Percentiles rank a stretch among this genome's conserved stretches.
phyloP scores from a whole-genome alignment of 1,140 invertebrate species.

The Teleopsis dalmanni region DNA sequence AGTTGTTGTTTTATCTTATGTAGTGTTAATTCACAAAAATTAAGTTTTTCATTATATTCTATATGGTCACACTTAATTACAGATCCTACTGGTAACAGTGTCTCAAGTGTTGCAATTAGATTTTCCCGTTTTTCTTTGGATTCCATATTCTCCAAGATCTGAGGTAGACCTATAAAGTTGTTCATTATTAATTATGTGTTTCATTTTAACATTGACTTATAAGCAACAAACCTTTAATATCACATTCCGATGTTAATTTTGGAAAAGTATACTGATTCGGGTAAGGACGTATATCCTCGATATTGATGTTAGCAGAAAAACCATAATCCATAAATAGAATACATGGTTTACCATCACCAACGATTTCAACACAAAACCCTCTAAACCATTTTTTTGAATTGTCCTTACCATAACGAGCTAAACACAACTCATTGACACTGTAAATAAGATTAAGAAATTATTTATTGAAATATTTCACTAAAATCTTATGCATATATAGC shows the following conservation, averaged over 20 bases:
- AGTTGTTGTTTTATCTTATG: constrained; percentile 8
- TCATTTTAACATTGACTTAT: background rate
- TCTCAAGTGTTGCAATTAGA: constrained; percentile 15
- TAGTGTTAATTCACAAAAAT: constrained; percentile 9
- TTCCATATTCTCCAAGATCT: too few species aligned
- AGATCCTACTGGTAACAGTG: constrained; percentile 15
- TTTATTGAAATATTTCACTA: background rate
- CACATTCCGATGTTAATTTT: constrained; percentile 24
- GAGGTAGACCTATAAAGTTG: constrained; percentile 13
- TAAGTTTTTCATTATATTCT: background rate
- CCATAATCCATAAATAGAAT: constrained; percentile 39
- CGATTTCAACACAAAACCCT: constrained; percentile 28
- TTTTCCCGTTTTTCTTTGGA: background rate
- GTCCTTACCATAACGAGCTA: constrained; percentile 25
- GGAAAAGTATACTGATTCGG: constrained; percentile 29
- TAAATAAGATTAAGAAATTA: background rate
- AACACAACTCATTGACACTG: constrained; percentile 25
- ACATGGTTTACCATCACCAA: constrained; percentile 37
- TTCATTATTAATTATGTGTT: background rate
- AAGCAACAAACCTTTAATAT: constrained; percentile 17
- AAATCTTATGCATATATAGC: background rate
- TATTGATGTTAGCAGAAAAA: constrained; percentile 22
- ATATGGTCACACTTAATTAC: constrained; percentile 20
- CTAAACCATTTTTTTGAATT: constrained; percentile 32
- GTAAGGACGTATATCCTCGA: constrained; percentile 29